A percentile compares a stretch with the other conserved stretches of the same genome.
Evolutionary conservation across 2,797 vertebrate genomes (phyloP).

Genomic region (Eupleurogrammus muticus): DNA sequence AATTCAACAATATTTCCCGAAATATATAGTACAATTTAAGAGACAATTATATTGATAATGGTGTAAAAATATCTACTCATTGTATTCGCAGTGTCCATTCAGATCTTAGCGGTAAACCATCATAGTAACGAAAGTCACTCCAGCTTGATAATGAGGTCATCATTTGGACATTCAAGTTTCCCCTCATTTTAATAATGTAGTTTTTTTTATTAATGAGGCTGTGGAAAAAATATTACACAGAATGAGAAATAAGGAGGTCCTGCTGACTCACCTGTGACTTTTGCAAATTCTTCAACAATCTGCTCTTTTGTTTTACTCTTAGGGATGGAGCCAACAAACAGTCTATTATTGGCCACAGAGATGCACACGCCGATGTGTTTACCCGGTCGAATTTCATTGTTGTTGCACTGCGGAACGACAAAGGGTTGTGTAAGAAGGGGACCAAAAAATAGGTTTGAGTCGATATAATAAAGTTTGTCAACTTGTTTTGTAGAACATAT

Average conservation of each 20-base stretch:
- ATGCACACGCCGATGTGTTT: slow-evolving; percentile 99
- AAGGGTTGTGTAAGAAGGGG: slow-evolving; percentile 3
- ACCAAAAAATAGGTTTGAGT: not conserved
- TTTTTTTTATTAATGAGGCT: not conserved
- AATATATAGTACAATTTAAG: no score
- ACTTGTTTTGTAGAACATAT: not conserved
- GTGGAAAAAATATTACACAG: not conserved
- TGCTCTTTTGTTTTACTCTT: slow-evolving; percentile 99
- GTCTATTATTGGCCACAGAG: slow-evolving; percentile 99
- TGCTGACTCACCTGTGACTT: slow-evolving; percentile 94
- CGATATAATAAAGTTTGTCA: not conserved
- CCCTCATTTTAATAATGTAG: not conserved
- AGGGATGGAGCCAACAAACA: slow-evolving; percentile 99
- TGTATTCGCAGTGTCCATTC: slow-evolving; percentile 55
- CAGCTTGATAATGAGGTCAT: slow-evolving; percentile 54
- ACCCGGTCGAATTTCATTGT: slow-evolving; percentile 98
- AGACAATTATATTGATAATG: not conserved
- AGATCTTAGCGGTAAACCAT: slow-evolving; percentile 77
- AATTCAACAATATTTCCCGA: no score
- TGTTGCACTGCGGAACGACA: slow-evolving; percentile 91
- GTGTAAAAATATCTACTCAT: no score
- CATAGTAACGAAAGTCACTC: slow-evolving; percentile 72
- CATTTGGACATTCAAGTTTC: slow-evolving; percentile 72
- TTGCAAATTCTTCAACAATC: slow-evolving; percentile 98
- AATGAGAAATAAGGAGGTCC: not conserved